These are phyloP conservation scores for Henricia sp. DNA, from an alignment of 53 echinoderm and acorn worm species.

Conservation along the genomic window DNA sequence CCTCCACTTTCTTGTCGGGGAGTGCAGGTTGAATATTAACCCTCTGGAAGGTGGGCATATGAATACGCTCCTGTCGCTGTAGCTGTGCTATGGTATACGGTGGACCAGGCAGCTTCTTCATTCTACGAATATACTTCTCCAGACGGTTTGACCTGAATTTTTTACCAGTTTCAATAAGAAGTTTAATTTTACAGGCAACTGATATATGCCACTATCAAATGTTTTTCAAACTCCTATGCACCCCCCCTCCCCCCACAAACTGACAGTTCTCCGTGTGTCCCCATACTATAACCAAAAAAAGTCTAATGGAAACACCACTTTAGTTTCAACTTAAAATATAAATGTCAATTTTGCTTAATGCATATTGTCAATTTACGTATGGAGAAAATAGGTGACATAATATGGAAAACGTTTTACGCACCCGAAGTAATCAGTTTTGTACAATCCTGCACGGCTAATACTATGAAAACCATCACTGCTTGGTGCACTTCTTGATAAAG, in stretches of 20 bases:
- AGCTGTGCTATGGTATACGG: conserved; percentile 81
- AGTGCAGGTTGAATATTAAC: conserved; percentile 31
- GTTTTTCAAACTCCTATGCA: too few species aligned
- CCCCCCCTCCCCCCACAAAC: too few species aligned
- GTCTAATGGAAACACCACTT: too few species aligned
- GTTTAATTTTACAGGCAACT: background rate
- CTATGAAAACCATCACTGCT: background rate
- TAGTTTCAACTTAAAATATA: too few species aligned
- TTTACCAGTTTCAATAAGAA: background rate
- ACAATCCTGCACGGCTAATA: conserved; percentile 5
- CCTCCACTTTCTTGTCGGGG: conserved; percentile 30
- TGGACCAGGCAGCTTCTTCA: conserved; percentile 53
- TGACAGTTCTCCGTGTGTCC: too few species aligned
- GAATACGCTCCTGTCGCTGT: conserved; percentile 63
- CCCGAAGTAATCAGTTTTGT: conserved; percentile 32
- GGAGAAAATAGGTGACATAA: background rate
- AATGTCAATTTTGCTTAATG: too few species aligned
- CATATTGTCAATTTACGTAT: too few species aligned
- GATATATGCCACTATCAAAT: background rate
- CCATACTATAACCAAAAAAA: too few species aligned
- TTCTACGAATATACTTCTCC: conserved; percentile 33
- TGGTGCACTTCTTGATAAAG: background rate
- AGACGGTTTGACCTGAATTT: conserved; percentile 22
- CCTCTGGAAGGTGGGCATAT: conserved; percentile 76
- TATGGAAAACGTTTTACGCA: background rate